A percentile compares a stretch with the other conserved stretches of the same genome.
Conservation (phyloP, 2,888 invertebrate species). For the Hydrotaea cyrtoneurina region DNA sequence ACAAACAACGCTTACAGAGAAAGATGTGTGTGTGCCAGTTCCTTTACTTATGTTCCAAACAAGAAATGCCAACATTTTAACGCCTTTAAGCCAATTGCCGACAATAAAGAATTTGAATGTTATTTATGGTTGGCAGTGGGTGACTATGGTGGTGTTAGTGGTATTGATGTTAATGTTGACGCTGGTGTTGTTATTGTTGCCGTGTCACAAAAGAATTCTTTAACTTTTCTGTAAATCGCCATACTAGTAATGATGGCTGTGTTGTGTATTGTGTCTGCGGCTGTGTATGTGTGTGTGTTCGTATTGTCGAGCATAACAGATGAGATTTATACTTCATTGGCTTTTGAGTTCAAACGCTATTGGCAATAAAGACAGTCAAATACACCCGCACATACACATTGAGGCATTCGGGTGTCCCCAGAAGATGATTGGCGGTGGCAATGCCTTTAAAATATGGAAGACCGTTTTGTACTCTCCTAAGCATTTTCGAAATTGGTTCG, state of each 20-base stretch:
- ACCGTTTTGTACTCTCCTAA: too few relatives aligned
- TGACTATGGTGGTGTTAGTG: not conserved
- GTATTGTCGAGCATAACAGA: not conserved
- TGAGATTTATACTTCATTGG: not conserved
- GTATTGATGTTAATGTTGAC: too few relatives aligned
- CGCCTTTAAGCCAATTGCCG: not conserved
- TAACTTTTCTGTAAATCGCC: not conserved
- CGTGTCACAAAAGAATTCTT: not conserved
- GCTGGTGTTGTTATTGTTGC: too few relatives aligned
- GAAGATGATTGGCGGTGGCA: too few relatives aligned
- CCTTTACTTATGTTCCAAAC: not conserved
- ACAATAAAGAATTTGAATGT: not conserved
- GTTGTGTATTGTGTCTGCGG: not conserved
- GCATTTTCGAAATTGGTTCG: too few relatives aligned
- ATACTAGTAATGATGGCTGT: not conserved
- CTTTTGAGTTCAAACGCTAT: not conserved
- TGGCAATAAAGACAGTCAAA: not conserved
- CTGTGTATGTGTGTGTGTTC: not conserved
- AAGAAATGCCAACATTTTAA: not conserved
- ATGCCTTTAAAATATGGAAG: too few relatives aligned
- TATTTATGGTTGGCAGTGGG: not conserved
- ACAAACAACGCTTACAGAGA: not conserved
- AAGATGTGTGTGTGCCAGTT: not conserved
- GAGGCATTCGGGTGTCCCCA: too few relatives aligned
- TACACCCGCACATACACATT: not conserved